A percentile compares a stretch with the other conserved stretches of the same genome.
phyloP scores from a whole-genome alignment of 2,113 vertebrate genomes.

The Melozone crissalis region DNA sequence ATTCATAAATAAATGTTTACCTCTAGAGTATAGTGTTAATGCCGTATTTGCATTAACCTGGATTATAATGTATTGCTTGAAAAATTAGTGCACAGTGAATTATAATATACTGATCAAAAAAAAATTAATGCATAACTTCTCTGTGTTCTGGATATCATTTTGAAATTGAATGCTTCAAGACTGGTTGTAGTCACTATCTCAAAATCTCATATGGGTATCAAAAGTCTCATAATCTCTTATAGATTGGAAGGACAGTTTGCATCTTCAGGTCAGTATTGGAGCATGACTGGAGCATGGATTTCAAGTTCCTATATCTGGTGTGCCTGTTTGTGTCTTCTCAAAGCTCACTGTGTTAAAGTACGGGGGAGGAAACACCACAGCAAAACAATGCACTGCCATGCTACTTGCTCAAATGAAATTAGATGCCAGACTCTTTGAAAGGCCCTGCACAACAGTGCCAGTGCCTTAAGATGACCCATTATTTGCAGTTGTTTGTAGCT shows the following conservation, averaged over 20 bases:
- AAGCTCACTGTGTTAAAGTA: not conserved
- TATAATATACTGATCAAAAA: not conserved
- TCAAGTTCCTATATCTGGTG: not conserved
- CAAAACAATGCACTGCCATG: not conserved
- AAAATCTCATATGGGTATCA: not conserved
- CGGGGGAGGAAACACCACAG: rapidly evolving
- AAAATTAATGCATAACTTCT: not conserved
- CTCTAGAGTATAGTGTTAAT: not conserved
- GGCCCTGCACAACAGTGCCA: not conserved
- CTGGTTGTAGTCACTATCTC: not conserved
- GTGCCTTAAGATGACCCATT: not conserved
- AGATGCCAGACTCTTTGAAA: not conserved
- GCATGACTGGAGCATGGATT: not conserved
- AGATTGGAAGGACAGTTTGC: not conserved
- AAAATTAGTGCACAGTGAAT: not conserved
- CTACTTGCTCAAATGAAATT: not conserved
- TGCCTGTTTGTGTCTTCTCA: not conserved
- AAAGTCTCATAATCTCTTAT: not conserved
- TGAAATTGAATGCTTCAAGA: not conserved
- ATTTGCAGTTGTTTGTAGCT: not conserved
- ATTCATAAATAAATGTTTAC: not conserved
- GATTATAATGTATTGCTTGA: not conserved
- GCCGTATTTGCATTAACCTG: not conserved
- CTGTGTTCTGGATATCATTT: not conserved
- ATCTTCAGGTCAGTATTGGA: not conserved